Evolutionary conservation across 92 coral and sea anemone species (phyloP), one percentile per base, ranked within the genome.

Genomic region (Isaurus tuberculatus): DNA sequence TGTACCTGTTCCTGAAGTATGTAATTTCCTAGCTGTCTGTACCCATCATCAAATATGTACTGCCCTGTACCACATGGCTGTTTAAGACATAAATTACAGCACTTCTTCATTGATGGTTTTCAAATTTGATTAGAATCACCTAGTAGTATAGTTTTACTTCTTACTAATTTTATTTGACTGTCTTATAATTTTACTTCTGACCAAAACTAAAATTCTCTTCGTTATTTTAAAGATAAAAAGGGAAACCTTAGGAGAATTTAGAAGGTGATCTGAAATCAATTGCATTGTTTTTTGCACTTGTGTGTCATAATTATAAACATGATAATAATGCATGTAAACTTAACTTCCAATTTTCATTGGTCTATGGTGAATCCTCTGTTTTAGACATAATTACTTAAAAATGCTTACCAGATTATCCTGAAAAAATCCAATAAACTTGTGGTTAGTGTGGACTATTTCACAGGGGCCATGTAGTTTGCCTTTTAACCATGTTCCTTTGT

Each of bases 31-130:
- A 73, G 70, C 87, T 89, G 97, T 68, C 73, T 84, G 71, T 75
- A 88, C 13, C 97, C 97, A 70, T 84, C 81, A 46, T 91, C 83
- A 42, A 93, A 93, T 72, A 91, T 78, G 25, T 93, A 93, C 36
- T 84, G 68, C 43, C 97, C 97, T 23, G 66, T 53, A 0, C 97
- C 97, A 49, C 60, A 27, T 2, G 97, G 97, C 97, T 93, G 34
- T 14, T 36, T 22, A 63, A 63, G 17, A 29, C 26, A 19, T 3
- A 60, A 60, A 60, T 23, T 4, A 55, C 22, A 19, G 0, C 28
- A 0, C 1, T 55, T 55, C 19, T 15, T 34, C 26, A 14, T 63
- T 26, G 19, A 26, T 11, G 32, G 15, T 57, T 19, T 63, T 6
- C 32, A 63, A 4, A 15, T 28, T 14, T 10, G 34, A 27, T 26